phyloP scores from a whole-genome alignment of 2,113 vertebrate genomes.

The Dolichotis patagonum region DNA sequence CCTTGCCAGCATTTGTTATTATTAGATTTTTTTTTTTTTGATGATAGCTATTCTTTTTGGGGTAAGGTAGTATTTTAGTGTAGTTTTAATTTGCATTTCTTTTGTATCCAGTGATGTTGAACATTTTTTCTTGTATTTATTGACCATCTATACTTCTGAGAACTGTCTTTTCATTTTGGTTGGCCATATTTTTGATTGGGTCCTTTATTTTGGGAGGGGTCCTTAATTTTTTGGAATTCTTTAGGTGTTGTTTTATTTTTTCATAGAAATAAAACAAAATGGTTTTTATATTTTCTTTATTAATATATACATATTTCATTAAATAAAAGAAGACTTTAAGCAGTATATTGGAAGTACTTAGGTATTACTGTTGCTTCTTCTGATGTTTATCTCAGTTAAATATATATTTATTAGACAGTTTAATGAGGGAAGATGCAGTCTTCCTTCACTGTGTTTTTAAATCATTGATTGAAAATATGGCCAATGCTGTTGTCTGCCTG shows the following conservation, averaged over 20 bases:
- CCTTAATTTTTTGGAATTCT: background rate
- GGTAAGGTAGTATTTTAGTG: background rate
- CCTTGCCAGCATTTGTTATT: background rate
- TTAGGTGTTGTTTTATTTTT: background rate
- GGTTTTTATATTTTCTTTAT: background rate
- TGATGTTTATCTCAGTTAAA: conserved; percentile 47
- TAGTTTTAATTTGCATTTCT: background rate
- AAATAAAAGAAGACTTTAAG: background rate
- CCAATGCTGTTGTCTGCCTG: background rate
- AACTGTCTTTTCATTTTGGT: background rate
- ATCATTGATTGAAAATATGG: background rate
- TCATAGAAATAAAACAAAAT: background rate
- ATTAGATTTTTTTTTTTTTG: background rate
- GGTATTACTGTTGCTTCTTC: conserved; percentile 6
- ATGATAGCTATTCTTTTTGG: background rate
- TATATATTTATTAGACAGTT: background rate
- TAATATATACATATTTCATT: background rate
- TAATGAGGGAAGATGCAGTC: background rate
- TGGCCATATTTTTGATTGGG: background rate
- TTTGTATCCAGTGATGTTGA: background rate
- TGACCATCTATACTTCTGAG: background rate
- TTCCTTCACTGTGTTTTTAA: background rate
- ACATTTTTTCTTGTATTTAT: background rate
- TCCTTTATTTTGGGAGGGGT: background rate
- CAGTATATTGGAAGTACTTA: conserved; percentile 16